Percentiles rank a stretch among this genome's conserved stretches.
These are phyloP conservation scores for Macropus fuliginosus DNA, from an alignment of 2,797 vertebrate genomes.

Conservation along the genomic window DNA sequence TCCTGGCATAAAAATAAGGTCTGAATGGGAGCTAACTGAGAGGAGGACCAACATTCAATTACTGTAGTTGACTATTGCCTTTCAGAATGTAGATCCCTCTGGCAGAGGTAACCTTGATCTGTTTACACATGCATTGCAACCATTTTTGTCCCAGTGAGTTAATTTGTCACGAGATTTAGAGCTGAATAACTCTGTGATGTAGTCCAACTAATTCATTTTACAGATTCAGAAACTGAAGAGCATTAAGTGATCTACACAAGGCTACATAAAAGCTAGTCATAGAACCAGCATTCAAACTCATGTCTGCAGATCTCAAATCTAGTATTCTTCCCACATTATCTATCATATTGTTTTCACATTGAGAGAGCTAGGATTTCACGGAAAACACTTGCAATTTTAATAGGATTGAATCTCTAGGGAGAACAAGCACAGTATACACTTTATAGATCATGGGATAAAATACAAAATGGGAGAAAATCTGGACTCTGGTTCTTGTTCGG, in stretches of 20 bases:
- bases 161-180: background rate
- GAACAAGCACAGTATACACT: background rate
- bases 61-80: background rate
- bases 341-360: background rate
- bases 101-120: background rate
- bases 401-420: background rate
- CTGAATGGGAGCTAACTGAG: background rate
- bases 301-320: background rate
- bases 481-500: background rate
- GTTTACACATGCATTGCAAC: background rate
- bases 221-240: background rate
- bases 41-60: background rate
- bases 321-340: background rate
- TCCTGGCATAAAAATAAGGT: background rate
- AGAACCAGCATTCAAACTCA: background rate
- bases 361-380: background rate
- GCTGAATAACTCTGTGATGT: background rate
- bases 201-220: background rate
- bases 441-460: background rate
- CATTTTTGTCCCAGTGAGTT: background rate
- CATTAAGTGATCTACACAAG: background rate
- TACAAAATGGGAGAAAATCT: background rate
- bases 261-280: background rate
- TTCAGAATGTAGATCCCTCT: background rate
- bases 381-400: background rate